phyloP scores from a whole-genome alignment of 2,888 invertebrate species.

The Aporophyla lueneburgensis region DNA sequence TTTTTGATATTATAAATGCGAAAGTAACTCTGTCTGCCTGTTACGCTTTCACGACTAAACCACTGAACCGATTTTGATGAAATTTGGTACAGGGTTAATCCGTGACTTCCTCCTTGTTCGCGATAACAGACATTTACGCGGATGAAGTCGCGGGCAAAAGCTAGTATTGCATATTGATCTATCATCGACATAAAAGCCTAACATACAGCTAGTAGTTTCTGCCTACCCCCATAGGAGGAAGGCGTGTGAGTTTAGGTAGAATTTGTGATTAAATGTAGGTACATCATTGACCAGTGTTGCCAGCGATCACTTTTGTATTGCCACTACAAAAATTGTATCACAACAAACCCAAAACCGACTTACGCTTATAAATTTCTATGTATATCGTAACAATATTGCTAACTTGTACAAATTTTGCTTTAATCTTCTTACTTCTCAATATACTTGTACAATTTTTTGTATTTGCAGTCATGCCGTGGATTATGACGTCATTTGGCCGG shows the following conservation, averaged over 20 bases:
- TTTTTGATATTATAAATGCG: not conserved
- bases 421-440: slow-evolving; percentile 45
- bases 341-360: slow-evolving; percentile 25
- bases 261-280: not conserved
- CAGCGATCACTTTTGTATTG: not conserved
- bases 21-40: no score
- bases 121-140: no score
- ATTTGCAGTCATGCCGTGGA: slow-evolving; percentile 17
- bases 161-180: not conserved
- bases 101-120: no score
- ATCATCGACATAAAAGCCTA: not conserved
- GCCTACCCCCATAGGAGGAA: no score
- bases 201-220: no score
- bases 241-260: no score
- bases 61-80: no score
- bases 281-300: not conserved
- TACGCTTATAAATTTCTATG: slow-evolving; percentile 4
- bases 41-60: no score
- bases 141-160: no score
- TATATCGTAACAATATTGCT: slow-evolving; percentile 23
- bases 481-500: slow-evolving; percentile 16
- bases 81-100: no score
- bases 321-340: slow-evolving; percentile 33
- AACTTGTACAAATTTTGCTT: slow-evolving; percentile 50
- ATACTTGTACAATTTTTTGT: slow-evolving; percentile 39